These are phyloP conservation scores for Manacus vitellinus DNA, from an alignment of 2,113 vertebrate species.

Conservation along the genomic window DNA sequence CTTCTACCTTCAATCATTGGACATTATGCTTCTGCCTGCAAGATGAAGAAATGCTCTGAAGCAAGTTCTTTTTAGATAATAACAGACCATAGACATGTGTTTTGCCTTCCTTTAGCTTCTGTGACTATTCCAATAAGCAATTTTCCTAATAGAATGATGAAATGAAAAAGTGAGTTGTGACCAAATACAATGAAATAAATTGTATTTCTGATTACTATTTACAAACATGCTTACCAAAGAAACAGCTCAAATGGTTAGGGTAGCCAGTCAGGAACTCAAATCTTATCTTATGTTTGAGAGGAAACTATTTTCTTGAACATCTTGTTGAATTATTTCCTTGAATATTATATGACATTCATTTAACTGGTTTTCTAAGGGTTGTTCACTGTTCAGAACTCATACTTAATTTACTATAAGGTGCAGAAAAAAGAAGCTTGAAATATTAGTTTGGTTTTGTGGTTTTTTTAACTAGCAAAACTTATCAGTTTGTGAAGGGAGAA, in stretches of 20 bases:
- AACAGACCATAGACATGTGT: neutral
- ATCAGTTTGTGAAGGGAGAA: neutral
- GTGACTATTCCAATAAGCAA: neutral
- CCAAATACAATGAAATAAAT: neutral
- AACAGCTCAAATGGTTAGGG: neutral
- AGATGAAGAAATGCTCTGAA: neutral
- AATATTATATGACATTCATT: neutral
- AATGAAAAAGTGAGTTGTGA: neutral
- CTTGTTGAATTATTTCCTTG: neutral
- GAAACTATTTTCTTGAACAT: neutral
- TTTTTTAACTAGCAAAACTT: neutral
- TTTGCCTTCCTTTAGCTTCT: neutral
- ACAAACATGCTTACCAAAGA: neutral
- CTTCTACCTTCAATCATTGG: neutral
- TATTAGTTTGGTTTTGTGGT: neutral
- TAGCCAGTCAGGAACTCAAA: neutral
- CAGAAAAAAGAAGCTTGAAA: neutral
- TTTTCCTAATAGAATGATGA: neutral
- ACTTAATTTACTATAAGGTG: neutral
- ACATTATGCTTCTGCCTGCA: neutral
- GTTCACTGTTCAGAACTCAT: neutral
- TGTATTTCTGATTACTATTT: neutral
- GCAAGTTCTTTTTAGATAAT: neutral
- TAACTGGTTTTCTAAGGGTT: neutral
- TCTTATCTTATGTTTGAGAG: neutral